Conservation (phyloP, 2,113 vertebrate species). For the Ameiurus melas region DNA sequence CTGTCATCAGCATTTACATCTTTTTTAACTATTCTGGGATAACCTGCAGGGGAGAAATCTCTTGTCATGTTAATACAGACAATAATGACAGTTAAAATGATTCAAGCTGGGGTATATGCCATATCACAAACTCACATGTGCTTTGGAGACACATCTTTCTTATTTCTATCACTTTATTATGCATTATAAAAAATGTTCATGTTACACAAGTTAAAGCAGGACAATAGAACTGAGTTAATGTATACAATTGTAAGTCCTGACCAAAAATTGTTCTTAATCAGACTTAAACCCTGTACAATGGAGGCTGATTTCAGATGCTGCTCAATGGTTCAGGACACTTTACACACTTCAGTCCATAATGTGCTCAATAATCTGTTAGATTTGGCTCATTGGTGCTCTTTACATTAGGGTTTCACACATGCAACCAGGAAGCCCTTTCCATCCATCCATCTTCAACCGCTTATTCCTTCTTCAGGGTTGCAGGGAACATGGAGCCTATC, state of each 20-base stretch:
- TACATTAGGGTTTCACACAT: background rate
- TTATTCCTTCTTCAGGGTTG: too few species aligned
- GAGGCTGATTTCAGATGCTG: background rate
- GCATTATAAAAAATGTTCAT: background rate
- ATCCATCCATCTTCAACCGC: too few species aligned
- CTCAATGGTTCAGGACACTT: background rate
- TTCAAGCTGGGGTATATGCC: constrained; percentile 10
- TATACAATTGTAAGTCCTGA: background rate
- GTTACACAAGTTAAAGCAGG: background rate
- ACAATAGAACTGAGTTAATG: background rate
- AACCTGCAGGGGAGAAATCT: constrained; percentile 3
- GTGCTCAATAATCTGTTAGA: background rate
- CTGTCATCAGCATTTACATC: constrained; percentile 44
- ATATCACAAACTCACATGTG: background rate
- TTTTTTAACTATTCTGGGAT: constrained; percentile 27
- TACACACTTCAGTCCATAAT: background rate
- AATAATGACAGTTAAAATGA: background rate
- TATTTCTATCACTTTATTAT: background rate
- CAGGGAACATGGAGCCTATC: too few species aligned
- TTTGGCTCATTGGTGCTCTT: background rate
- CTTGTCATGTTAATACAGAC: constrained; percentile 11
- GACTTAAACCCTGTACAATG: background rate
- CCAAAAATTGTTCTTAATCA: background rate
- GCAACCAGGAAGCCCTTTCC: background rate
- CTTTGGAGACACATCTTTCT: background rate